A percentile compares a stretch with the other conserved stretches of the same genome.
These are phyloP conservation scores for Euphydryas editha DNA, from an alignment of 2,888 invertebrate genomes.

Conservation along the genomic window DNA sequence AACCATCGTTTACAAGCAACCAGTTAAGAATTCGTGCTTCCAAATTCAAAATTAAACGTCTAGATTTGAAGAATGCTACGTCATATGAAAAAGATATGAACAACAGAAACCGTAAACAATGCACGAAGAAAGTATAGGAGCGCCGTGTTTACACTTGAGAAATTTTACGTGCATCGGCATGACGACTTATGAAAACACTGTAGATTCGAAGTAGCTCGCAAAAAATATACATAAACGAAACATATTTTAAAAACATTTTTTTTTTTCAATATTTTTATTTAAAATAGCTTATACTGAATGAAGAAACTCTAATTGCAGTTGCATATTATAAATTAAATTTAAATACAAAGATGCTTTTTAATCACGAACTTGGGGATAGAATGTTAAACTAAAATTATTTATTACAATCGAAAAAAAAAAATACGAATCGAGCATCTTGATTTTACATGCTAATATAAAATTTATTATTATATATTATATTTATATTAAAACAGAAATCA, in stretches of 20 bases:
- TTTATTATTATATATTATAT: too few relatives aligned
- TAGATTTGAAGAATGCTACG: neutral
- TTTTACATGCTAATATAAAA: too few relatives aligned
- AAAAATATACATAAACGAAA: neutral
- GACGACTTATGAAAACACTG: neutral
- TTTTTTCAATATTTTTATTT: neutral
- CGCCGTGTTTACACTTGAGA: slow-evolving; percentile 1
- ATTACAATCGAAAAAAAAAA: too few relatives aligned
- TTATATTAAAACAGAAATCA: too few relatives aligned
- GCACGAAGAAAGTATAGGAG: neutral
- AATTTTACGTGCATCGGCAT: neutral
- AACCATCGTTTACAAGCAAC: neutral
- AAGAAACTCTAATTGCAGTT: too few relatives aligned
- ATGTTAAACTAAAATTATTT: too few relatives aligned
- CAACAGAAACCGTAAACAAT: slow-evolving; percentile 6
- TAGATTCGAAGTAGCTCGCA: neutral
- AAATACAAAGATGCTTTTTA: too few relatives aligned
- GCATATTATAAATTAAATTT: too few relatives aligned
- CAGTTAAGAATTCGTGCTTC: neutral
- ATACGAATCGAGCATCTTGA: too few relatives aligned
- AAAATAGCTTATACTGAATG: too few relatives aligned
- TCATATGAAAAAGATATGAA: slow-evolving; percentile 8
- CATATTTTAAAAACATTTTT: neutral
- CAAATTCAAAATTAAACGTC: slow-evolving; percentile 7
- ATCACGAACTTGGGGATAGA: too few relatives aligned